These are phyloP conservation scores for Sussaba pulchella DNA, from an alignment of 2,888 invertebrate genomes.

Conservation along the genomic window DNA sequence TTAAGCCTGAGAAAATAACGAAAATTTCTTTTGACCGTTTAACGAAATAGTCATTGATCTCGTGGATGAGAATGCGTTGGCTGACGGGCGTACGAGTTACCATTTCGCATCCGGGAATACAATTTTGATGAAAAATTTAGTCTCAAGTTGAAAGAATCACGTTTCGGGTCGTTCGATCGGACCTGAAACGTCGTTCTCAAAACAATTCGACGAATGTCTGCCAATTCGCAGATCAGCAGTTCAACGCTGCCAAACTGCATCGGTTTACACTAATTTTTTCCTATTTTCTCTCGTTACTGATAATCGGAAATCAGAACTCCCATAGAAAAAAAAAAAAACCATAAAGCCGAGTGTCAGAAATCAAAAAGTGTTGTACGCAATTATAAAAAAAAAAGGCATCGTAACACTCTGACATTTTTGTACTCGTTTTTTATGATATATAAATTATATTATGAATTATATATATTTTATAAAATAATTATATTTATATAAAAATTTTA, in stretches of 20 bases:
- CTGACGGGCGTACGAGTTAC: slow-evolving; percentile 29
- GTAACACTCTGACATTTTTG: too few species aligned
- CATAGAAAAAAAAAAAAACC: too few species aligned
- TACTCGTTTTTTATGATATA: too few species aligned
- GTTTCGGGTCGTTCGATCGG: slow-evolving; percentile 40
- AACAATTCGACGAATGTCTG: slow-evolving; percentile 5
- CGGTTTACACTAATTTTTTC: slow-evolving; percentile 19
- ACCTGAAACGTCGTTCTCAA: slow-evolving; percentile 40
- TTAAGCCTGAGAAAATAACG: slow-evolving; percentile 28
- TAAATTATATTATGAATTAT: too few species aligned
- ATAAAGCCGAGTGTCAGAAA: too few species aligned
- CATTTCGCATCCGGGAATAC: slow-evolving; percentile 34
- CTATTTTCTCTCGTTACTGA: too few species aligned
- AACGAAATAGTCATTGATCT: slow-evolving; percentile 49
- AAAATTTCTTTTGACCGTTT: too few species aligned
- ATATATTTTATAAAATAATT: too few species aligned
- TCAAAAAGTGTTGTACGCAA: too few species aligned
- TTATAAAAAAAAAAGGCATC: too few species aligned
- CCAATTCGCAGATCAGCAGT: slow-evolving; percentile 35
- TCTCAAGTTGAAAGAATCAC: slow-evolving; percentile 13
- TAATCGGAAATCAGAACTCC: too few species aligned
- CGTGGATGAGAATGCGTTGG: slow-evolving; percentile 33
- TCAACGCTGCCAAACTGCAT: slow-evolving; percentile 21
- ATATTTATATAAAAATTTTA: too few species aligned
- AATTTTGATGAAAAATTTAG: not conserved